Percentiles rank a stretch among this genome's conserved stretches.
These are phyloP conservation scores for Silurus lanzhouensis DNA, from an alignment of 2,797 vertebrate species.

Conservation along the genomic window DNA sequence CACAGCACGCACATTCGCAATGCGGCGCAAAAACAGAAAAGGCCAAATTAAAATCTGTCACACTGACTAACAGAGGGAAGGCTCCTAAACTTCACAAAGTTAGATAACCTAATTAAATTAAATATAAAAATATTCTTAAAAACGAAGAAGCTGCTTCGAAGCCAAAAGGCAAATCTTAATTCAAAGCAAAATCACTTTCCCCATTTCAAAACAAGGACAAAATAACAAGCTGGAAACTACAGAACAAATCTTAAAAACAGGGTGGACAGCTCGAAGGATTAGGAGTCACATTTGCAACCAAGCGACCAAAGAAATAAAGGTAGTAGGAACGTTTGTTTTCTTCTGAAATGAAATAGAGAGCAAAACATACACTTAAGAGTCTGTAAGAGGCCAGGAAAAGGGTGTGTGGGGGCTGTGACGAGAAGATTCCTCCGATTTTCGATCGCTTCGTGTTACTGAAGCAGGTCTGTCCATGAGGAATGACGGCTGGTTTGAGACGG, in stretches of 20 bases:
- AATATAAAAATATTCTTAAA: slow-evolving; percentile 6
- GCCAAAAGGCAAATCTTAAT: slow-evolving; percentile 16
- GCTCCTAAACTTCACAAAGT: slow-evolving; percentile 49
- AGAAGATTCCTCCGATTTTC: slow-evolving; percentile 35
- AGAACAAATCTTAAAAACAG: slow-evolving; percentile 23
- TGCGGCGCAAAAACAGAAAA: slow-evolving; percentile 43
- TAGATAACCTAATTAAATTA: slow-evolving; percentile 15
- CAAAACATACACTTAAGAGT: slow-evolving; percentile 32
- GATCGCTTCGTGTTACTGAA: slow-evolving; percentile 59
- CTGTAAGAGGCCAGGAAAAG: slow-evolving; percentile 18
- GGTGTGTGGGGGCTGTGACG: background rate
- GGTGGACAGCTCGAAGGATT: slow-evolving; percentile 24
- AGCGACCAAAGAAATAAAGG: slow-evolving; percentile 47
- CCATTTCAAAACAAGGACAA: background rate
- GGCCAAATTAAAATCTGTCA: slow-evolving; percentile 57
- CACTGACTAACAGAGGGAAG: slow-evolving; percentile 42
- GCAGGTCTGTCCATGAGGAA: slow-evolving; percentile 59
- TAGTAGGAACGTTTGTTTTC: slow-evolving; percentile 45
- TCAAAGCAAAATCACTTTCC: slow-evolving; percentile 1
- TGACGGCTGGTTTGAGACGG: slow-evolving; percentile 60
- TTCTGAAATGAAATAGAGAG: slow-evolving; percentile 43
- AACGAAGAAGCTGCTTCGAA: background rate
- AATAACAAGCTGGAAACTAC: background rate
- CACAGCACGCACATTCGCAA: slow-evolving; percentile 34
- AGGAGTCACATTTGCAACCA: slow-evolving; percentile 41